Base-by-base conservation (phyloP, 2,888 invertebrate species). In the Sylvicola cinctus region DNA sequence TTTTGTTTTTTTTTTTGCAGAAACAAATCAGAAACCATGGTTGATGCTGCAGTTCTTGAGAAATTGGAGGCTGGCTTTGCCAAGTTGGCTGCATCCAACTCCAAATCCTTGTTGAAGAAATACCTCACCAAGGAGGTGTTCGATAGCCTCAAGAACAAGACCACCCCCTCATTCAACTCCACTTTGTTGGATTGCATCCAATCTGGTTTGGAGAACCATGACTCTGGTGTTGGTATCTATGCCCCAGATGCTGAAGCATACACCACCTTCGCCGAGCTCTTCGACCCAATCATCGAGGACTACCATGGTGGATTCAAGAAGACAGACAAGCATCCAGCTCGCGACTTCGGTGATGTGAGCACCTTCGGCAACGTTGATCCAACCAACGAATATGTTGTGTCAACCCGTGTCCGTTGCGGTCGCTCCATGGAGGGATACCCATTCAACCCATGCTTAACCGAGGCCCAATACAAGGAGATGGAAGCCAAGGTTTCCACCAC, bases 401-500 rank as follows among this genome's bases (percentile, higher is more conserved):
- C 91, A 35, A 95, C 93, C 51, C 83, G 95, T 52, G 88, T 95
- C 39, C 79, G 93, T 51, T 91, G 93, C 62, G 93, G 93, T 41
- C 87, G 95, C 55, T 88, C 87, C 51, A 58, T 85, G 70, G 76
- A 83, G 51, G 93, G 93, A 39, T 93, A 90, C 60, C 90, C 91
- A 46, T 93, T 95, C 79, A 95, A 93, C 69, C 93, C 93, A 45
- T 91, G 91, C 67, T 62, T 95, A 43, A 88, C 85, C 40, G 91
- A 93, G 66, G 83, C 78, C 50, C 90, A 93, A 65, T 93, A 93
- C 74, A 84, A 85, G 62, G 91, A 91, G 61, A 91, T 95, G 90
- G 90, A 93, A 58, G 69, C 74, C 37, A 90, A 90, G 58, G 83
- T 87, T 10, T 74, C 83, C 45, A 52, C 64, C 51, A 84, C 84